A percentile compares a stretch with the other conserved stretches of the same genome.
phyloP scores from a whole-genome alignment of 2,888 invertebrate species.

The Thera britannica region DNA sequence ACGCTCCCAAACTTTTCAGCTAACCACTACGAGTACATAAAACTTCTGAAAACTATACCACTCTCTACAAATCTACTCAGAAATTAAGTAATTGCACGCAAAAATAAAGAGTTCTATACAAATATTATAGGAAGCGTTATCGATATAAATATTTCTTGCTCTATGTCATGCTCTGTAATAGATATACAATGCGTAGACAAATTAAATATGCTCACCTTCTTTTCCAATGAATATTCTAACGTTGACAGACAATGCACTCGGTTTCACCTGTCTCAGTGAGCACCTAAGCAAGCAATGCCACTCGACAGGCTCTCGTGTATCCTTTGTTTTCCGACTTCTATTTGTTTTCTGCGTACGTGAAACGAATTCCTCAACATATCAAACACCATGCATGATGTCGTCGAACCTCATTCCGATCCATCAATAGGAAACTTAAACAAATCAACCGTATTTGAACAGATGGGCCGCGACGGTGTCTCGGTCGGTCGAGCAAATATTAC shows the following conservation, averaged over 20 bases:
- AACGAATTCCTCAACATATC: conserved; percentile 77
- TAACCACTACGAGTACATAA: conserved; percentile 28
- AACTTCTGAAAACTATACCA: conserved; percentile 31
- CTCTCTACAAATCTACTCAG: not conserved
- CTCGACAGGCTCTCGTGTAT: conserved; percentile 60
- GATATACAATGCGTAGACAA: conserved; percentile 25
- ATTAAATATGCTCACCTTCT: conserved; percentile 63
- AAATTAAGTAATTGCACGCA: not conserved
- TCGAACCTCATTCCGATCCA: conserved; percentile 74
- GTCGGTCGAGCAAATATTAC: conserved; percentile 50
- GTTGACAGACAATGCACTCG: conserved; percentile 62
- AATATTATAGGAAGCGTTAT: not conserved
- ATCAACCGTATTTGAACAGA: conserved; percentile 73
- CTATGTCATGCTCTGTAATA: not conserved
- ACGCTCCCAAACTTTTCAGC: conserved; percentile 54
- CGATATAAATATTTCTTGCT: not conserved
- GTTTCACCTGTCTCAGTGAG: conserved; percentile 68
- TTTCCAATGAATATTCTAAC: conserved; percentile 56
- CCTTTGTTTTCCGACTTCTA: conserved; percentile 77
- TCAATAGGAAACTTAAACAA: conserved; percentile 75
- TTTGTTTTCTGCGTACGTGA: conserved; percentile 77
- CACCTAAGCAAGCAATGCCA: conserved; percentile 78
- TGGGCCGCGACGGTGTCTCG: conserved; percentile 59
- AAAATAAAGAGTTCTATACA: not conserved
- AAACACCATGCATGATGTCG: conserved; percentile 66